These are phyloP conservation scores for Sphaeridia pumilis DNA, from an alignment of 2,888 invertebrate genomes.

Conservation along the genomic window DNA sequence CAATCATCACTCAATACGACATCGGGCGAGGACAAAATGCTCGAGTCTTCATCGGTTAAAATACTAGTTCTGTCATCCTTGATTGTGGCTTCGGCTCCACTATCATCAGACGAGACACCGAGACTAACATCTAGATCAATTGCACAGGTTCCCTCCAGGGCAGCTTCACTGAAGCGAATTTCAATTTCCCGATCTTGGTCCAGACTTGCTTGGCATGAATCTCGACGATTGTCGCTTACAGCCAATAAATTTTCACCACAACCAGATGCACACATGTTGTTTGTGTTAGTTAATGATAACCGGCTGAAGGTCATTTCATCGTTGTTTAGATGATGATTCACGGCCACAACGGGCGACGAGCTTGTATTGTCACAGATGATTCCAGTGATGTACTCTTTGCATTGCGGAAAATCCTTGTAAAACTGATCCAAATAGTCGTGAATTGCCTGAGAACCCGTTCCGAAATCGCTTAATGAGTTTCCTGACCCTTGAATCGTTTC, in stretches of 20 bases:
- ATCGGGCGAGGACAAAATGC: too few species aligned
- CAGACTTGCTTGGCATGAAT: conserved; percentile 9
- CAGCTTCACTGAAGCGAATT: conserved; percentile 7
- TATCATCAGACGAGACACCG: conserved; percentile 6
- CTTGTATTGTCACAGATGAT: conserved; percentile 35
- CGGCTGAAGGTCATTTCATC: conserved; percentile 1
- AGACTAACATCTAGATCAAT: conserved; percentile 5
- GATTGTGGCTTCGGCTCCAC: conserved; percentile 12
- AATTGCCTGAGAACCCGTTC: conserved; percentile 24
- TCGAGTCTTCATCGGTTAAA: background rate
- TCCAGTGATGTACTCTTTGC: conserved; percentile 51
- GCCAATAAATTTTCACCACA: conserved; percentile 8
- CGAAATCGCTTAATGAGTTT: conserved; percentile 1
- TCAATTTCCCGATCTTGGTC: conserved; percentile 12
- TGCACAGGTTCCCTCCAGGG: background rate
- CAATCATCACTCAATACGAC: too few species aligned
- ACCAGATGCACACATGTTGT: conserved; percentile 9
- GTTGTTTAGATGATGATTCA: background rate
- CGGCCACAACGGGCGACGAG: background rate
- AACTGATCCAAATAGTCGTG: conserved; percentile 45
- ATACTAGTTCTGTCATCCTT: conserved; percentile 6
- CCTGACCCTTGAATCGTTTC: conserved; percentile 2
- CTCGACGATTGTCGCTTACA: conserved; percentile 2
- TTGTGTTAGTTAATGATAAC: conserved; percentile 15
- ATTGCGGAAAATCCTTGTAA: conserved; percentile 57